Evolutionary conservation across 2,888 invertebrate species (phyloP).

Genomic region (Caenorhabditis panamensis): DNA sequence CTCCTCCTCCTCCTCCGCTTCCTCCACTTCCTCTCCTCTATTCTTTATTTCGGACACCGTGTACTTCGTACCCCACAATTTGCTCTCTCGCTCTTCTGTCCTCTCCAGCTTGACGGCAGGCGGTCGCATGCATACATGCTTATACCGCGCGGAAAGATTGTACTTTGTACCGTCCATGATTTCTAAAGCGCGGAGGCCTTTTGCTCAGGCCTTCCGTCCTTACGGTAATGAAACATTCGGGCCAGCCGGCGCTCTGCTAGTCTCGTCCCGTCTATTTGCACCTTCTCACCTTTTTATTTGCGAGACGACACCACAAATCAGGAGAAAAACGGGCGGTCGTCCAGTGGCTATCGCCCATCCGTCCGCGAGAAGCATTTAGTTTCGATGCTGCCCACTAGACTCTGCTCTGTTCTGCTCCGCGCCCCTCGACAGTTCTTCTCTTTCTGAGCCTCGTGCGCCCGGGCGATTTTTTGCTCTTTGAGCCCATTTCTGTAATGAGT

Average conservation of each 20-base stretch:
- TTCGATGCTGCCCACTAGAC: conserved; percentile 50
- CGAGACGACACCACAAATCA: conserved; percentile 48
- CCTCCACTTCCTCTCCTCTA: conserved; percentile 6
- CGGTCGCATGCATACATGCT: conserved; percentile 37
- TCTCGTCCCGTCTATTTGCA: conserved; percentile 22
- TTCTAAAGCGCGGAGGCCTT: conserved; percentile 13
- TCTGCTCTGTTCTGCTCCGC: conserved; percentile 24
- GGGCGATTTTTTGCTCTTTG: conserved; percentile 44
- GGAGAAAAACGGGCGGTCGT: conserved; percentile 26
- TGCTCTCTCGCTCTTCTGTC: conserved; percentile 46
- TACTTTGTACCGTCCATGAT: conserved; percentile 37
- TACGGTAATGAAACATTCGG: conserved; percentile 31
- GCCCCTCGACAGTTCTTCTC: not conserved
- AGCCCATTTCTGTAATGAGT: conserved; percentile 35
- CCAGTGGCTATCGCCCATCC: conserved; percentile 21
- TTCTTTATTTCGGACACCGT: conserved; percentile 20
- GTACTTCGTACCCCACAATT: conserved; percentile 51
- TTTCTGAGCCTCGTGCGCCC: conserved; percentile 7
- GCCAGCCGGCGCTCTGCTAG: conserved; percentile 9
- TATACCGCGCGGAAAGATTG: conserved; percentile 53
- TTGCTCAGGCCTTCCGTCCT: not conserved
- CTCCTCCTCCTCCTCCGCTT: conserved; percentile 6
- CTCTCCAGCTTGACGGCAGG: conserved; percentile 44
- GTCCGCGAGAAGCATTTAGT: conserved; percentile 47
- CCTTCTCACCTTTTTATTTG: conserved; percentile 53